Evolutionary conservation across 2,888 invertebrate species (phyloP), one percentile per base, ranked within the genome.

Genomic region (Himalopsyche tibetana): DNA sequence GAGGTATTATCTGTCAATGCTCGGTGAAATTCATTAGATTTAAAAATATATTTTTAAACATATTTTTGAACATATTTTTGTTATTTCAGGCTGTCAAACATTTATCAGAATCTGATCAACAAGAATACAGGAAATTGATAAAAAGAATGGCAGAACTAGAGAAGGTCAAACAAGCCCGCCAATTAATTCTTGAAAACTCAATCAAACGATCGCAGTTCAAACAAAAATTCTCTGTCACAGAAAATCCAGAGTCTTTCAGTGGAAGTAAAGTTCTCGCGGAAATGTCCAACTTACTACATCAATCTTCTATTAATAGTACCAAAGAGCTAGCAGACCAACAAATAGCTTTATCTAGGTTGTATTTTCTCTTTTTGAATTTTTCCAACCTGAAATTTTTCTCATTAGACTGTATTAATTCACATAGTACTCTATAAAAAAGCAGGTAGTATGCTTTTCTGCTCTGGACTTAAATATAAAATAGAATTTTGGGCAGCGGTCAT

Each of bases 61-160:
- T 40, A 5, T 5, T 40, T 40, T 40, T 5, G 5, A 40, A 40
- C 3, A 82, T 82, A 42, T 82, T 80, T 74, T 92, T 63, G 38
- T n/a, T 36, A 36, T 74, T 92, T 90, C 90, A 92, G 92, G 91
- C 92, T 85, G 92, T 93, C 74, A 92, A 91, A 88, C 91, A 93
- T 90, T 91, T 93, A 89, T 93, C 93, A 19, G 92, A 92, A 89
- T 92, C 92, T 15, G 93, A 92, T 89, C 93, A 93, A 90, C 91
- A 93, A 88, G 93, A 93, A 89, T 93, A 93, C 89, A 92, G 91
- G 89, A 92, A 92, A 88, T 90, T 93, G 88, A 92, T 93, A 2
- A 92, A 91, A 89, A 91, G 93, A 90, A 93, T 93, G 93, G 92
- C 92, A 45, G 93, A 93, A 89, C 89, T 93, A 84, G 93, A 93